Conservation (phyloP, 2,888 invertebrate species). For the Gonocerus acuteangulatus region DNA sequence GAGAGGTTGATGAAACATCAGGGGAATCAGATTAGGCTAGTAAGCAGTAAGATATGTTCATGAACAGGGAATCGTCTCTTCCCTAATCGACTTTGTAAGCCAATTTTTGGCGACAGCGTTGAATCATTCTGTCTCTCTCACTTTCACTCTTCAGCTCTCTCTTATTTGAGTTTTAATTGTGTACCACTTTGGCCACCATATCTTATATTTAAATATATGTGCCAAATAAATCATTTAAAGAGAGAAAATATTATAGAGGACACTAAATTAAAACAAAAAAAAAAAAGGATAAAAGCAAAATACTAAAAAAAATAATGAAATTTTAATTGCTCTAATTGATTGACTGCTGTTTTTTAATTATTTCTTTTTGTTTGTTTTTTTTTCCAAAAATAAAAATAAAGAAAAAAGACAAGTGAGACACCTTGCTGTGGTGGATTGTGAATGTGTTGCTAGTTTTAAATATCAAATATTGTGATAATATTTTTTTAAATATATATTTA, state of each 20-base stretch:
- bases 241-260: background rate
- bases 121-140: too few relatives aligned
- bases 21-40: background rate
- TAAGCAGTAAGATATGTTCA: background rate
- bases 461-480: conserved; percentile 21
- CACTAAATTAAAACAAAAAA: background rate
- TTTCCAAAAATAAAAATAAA: too few relatives aligned
- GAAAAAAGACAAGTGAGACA: too few relatives aligned
- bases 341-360: background rate
- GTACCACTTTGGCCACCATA: background rate
- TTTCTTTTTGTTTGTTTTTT: background rate
- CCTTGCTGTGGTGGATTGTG: too few relatives aligned
- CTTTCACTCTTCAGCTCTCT: too few relatives aligned
- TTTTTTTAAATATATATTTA: conserved; percentile 7
- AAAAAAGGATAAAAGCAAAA: background rate
- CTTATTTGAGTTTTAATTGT: too few relatives aligned
- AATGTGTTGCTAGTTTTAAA: conserved; percentile 11
- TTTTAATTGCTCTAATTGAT: background rate
- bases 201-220: background rate
- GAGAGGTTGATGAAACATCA: background rate
- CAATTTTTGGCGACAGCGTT: too few relatives aligned
- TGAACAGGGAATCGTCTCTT: too few relatives aligned
- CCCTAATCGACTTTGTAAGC: too few relatives aligned
- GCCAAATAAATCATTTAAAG: background rate
- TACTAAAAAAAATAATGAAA: background rate